Evolutionary conservation across 2,797 vertebrate species (phyloP).

Genomic region (Hirundo rustica): DNA sequence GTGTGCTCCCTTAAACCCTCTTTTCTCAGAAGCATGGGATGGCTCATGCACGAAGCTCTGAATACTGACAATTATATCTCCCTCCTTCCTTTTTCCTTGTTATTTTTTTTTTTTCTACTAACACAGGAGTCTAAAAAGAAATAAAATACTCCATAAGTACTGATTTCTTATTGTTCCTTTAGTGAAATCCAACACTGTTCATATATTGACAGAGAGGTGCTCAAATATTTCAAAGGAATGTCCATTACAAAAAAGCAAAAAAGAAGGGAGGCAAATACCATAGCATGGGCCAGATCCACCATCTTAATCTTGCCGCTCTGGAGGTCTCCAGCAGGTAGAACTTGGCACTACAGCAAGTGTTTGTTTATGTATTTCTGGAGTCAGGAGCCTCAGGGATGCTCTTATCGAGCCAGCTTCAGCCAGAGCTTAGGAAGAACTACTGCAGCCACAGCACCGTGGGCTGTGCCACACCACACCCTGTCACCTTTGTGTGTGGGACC

Average conservation of each 20-base stretch:
- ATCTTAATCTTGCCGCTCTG: neutral
- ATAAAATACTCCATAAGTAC: neutral
- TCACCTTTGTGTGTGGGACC: neutral
- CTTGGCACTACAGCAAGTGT: neutral
- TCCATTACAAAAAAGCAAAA: neutral
- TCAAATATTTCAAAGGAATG: neutral
- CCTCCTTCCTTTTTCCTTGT: neutral
- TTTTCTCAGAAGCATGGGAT: neutral
- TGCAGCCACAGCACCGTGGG: fast-evolving
- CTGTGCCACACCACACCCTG: neutral
- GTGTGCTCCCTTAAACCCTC: neutral
- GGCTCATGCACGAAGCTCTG: neutral
- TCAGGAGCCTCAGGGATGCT: neutral
- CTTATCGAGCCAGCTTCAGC: neutral
- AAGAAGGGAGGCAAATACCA: neutral
- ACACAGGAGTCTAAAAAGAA: neutral
- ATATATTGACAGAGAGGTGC: neutral
- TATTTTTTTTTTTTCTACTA: neutral
- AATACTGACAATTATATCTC: neutral
- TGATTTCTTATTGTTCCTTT: neutral
- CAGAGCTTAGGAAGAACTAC: neutral
- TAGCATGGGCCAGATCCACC: neutral
- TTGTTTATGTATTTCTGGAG: neutral
- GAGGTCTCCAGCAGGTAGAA: neutral
- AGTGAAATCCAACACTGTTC: neutral